phyloP scores from a whole-genome alignment of 2,113 vertebrate species.

The Lipophrys pholis region DNA sequence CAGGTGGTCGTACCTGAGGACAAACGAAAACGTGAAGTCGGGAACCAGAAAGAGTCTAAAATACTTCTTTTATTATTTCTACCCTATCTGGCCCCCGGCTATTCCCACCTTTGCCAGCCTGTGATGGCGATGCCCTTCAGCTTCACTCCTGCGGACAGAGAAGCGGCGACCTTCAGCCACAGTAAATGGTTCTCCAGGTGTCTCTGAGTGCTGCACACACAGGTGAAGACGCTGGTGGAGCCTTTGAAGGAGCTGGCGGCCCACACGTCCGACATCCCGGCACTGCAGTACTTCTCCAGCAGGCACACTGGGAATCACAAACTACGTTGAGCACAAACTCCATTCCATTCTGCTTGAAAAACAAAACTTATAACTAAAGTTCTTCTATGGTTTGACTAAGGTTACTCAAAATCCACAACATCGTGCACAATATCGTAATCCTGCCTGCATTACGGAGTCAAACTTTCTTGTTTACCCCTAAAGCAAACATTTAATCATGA shows the following conservation, averaged over 20 bases:
- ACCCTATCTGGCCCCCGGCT: not conserved
- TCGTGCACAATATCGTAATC: too few relatives aligned
- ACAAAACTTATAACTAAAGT: too few relatives aligned
- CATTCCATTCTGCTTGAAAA: too few relatives aligned
- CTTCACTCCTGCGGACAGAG: constrained; percentile 64
- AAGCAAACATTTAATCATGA: too few relatives aligned
- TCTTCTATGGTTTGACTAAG: too few relatives aligned
- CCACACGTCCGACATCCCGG: constrained; percentile 90
- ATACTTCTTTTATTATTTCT: not conserved
- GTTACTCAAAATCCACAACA: too few relatives aligned
- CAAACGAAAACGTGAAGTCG: too few relatives aligned
- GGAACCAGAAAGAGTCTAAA: too few relatives aligned
- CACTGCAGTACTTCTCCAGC: constrained; percentile 88
- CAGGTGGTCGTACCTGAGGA: constrained; percentile 92
- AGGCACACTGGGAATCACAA: constrained; percentile 81
- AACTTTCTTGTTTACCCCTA: too few relatives aligned
- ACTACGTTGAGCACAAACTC: too few relatives aligned
- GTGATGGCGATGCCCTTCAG: constrained; percentile 91
- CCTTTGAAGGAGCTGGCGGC: constrained; percentile 96
- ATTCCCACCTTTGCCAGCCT: constrained; percentile 93
- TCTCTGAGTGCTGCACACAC: constrained; percentile 85
- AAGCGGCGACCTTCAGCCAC: constrained; percentile 90
- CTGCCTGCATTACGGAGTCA: too few relatives aligned
- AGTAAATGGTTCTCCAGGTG: constrained; percentile 91
- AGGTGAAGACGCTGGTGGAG: constrained; percentile 88